phyloP scores from a whole-genome alignment of 2,888 invertebrate species.

The Ophion obscuratus region DNA sequence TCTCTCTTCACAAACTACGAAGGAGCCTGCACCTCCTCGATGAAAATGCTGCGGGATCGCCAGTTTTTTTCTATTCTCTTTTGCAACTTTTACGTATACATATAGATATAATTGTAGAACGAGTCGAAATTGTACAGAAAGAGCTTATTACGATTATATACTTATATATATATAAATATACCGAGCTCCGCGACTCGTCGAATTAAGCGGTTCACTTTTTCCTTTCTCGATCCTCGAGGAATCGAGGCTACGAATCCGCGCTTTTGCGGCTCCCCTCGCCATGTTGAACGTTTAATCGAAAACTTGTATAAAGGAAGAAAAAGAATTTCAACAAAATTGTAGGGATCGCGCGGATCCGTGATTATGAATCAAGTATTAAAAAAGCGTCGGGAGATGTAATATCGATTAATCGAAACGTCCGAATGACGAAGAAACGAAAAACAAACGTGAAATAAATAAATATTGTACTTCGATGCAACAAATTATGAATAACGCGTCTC shows the following conservation, averaged over 20 bases:
- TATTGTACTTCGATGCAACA: not conserved
- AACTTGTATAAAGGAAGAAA: not conserved
- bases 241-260: not conserved
- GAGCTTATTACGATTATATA: conserved; percentile 14
- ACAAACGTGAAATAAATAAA: not conserved
- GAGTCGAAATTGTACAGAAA: conserved; percentile 45
- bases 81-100: conserved; percentile 9
- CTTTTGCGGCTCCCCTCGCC: not conserved
- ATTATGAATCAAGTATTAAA: conserved; percentile 10
- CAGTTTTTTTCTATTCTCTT: conserved; percentile 27
- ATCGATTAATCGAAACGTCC: not conserved
- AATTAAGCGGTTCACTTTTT: not conserved
- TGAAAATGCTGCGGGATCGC: not conserved
- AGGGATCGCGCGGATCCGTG: conserved; percentile 3
- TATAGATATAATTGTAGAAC: not conserved
- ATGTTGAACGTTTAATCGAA: not conserved
- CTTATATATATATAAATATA: conserved; percentile 15
- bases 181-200: not conserved
- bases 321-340: not conserved
- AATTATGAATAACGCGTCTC: conserved; percentile 1
- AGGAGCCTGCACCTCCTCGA: no score
- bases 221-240: not conserved
- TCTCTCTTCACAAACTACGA: not conserved
- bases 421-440: not conserved
- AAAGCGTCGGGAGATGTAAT: not conserved